Evolutionary conservation across 1,140 invertebrate species (phyloP).

Genomic region (Archivesica marissinica): DNA sequence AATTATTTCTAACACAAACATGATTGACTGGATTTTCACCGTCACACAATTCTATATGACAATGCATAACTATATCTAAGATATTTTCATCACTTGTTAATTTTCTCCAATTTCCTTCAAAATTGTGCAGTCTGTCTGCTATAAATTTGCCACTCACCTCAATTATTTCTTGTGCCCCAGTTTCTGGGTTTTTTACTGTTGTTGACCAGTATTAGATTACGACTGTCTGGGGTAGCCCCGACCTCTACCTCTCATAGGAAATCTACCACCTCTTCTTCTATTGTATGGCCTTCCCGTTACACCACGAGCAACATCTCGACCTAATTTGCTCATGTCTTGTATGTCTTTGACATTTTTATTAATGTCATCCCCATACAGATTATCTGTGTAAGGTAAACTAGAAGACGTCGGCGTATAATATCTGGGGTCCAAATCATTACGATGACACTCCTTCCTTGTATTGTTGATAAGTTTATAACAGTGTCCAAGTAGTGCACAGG

Average conservation of each 20-base stretch:
- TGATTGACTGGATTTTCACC: constrained; percentile 21
- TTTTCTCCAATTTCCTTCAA: constrained; percentile 53
- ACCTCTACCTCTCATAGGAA: background rate
- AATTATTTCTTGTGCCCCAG: constrained; percentile 3
- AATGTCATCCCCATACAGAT: constrained; percentile 34
- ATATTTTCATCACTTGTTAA: constrained; percentile 43
- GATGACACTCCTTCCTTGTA: constrained; percentile 10
- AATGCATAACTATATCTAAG: constrained; percentile 33
- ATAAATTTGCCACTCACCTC: constrained; percentile 19
- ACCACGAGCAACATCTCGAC: background rate
- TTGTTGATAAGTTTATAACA: constrained; percentile 30
- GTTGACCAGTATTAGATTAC: too few relatives aligned
- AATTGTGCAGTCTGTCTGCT: constrained; percentile 36
- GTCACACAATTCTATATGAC: constrained; percentile 48
- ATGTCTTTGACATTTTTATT: constrained; percentile 51
- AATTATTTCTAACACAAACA: constrained; percentile 21
- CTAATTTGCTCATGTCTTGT: constrained; percentile 36
- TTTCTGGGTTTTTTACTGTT: constrained; percentile 43
- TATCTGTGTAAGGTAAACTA: constrained; percentile 21
- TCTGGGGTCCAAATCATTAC: constrained; percentile 21
- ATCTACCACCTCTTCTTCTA: background rate
- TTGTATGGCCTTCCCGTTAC: background rate
- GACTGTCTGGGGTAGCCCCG: too few relatives aligned
- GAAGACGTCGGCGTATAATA: constrained; percentile 36
- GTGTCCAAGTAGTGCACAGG: constrained; percentile 15